A percentile compares a stretch with the other conserved stretches of the same genome.
These are phyloP conservation scores for Tarsius wallacei DNA, from an alignment of 2,797 vertebrate species.

Conservation along the genomic window DNA sequence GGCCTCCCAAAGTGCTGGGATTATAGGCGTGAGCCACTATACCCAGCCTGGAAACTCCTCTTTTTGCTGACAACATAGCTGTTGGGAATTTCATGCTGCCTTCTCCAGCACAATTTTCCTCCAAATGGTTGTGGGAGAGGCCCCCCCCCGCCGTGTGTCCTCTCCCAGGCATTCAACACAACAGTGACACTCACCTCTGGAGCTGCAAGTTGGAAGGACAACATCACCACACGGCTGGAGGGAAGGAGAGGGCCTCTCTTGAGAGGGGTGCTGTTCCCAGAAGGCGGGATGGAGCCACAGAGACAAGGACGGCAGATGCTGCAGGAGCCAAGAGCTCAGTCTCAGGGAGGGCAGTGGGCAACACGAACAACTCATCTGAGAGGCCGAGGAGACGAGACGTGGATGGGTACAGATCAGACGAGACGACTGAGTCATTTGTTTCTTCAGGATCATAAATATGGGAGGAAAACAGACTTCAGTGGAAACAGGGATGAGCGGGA, in stretches of 20 bases:
- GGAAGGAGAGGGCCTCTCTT: not conserved
- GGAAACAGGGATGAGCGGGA: not conserved
- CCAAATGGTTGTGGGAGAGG: not conserved
- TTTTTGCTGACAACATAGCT: not conserved
- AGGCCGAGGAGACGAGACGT: not conserved
- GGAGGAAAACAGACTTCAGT: slow-evolving; percentile 31
- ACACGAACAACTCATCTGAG: not conserved
- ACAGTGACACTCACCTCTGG: too few relatives aligned
- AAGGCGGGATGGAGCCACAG: not conserved
- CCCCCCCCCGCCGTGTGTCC: too few relatives aligned
- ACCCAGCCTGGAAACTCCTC: not conserved
- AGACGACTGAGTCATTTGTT: slow-evolving; percentile 21
- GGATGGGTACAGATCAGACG: not conserved
- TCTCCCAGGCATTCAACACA: too few relatives aligned
- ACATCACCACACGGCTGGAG: not conserved
- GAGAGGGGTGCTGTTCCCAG: not conserved
- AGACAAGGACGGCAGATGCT: not conserved
- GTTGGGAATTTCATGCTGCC: not conserved
- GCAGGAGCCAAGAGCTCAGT: not conserved
- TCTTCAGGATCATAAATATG: slow-evolving; percentile 58
- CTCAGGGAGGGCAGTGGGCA: not conserved
- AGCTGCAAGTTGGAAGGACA: too few relatives aligned
- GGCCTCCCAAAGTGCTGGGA: too few relatives aligned
- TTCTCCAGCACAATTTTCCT: not conserved
- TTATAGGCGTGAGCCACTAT: too few relatives aligned